A percentile compares a stretch with the other conserved stretches of the same genome.
Conservation (phyloP, 2,888 invertebrate genomes). For the Melolontha melolontha region DNA sequence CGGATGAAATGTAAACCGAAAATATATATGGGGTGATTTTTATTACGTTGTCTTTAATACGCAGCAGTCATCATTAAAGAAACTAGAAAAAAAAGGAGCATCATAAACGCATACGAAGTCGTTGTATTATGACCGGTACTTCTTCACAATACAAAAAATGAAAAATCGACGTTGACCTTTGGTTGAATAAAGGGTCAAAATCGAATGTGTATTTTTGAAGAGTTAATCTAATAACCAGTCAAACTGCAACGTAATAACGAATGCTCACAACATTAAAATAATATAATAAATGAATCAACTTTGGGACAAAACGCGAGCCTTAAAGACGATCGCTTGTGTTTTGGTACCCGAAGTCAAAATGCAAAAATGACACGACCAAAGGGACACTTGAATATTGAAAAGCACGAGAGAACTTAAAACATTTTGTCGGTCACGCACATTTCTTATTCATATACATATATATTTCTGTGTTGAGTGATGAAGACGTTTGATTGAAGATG, state of each 20-base stretch:
- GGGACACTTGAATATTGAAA: constrained; percentile 53
- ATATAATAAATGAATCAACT: constrained; percentile 59
- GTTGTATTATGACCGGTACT: constrained; percentile 56
- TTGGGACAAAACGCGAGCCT: not conserved
- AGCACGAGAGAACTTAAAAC: constrained; percentile 46
- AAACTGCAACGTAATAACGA: constrained; percentile 56
- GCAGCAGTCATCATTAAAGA: no score
- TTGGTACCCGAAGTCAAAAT: constrained; percentile 42
- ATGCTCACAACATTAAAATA: constrained; percentile 60
- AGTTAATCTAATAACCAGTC: constrained; percentile 61
- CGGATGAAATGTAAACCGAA: not conserved
- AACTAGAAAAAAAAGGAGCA: constrained; percentile 60
- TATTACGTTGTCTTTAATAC: no score
- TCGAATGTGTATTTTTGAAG: constrained; percentile 56
- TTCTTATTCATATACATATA: constrained; percentile 56
- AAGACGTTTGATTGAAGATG: constrained; percentile 58
- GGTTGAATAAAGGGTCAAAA: constrained; percentile 58
- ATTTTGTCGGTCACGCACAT: constrained; percentile 50
- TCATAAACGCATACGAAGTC: constrained; percentile 59
- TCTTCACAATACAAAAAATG: constrained; percentile 60
- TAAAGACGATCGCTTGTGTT: constrained; percentile 1
- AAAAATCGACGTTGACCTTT: constrained; percentile 61
- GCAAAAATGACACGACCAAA: constrained; percentile 44
- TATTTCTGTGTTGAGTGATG: constrained; percentile 49
- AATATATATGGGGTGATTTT: not conserved